Conservation (phyloP, 2,113 vertebrate genomes). For the Rhodinocichla rosea region DNA sequence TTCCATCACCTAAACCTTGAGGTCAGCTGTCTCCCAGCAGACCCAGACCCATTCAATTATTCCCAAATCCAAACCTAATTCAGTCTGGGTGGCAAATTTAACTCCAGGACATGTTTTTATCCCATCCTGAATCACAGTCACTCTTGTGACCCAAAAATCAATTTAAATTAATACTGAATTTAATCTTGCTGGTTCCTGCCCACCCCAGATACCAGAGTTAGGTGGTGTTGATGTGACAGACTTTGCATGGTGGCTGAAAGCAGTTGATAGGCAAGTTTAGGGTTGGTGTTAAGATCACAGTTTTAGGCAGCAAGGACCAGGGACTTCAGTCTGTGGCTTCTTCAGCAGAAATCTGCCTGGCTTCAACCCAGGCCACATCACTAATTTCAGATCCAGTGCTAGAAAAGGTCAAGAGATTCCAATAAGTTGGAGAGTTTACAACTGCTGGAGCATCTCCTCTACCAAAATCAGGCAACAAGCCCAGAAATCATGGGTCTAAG, state of each 20-base stretch:
- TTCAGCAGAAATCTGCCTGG: background rate
- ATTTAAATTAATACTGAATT: background rate
- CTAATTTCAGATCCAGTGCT: background rate
- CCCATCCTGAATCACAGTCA: background rate
- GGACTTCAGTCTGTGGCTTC: background rate
- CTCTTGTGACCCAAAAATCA: background rate
- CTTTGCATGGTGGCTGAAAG: background rate
- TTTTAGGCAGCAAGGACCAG: background rate
- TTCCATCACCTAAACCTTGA: background rate
- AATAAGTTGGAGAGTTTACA: background rate
- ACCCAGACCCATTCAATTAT: background rate
- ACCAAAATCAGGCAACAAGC: background rate
- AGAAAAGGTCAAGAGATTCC: background rate
- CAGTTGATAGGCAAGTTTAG: background rate
- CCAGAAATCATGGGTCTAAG: background rate
- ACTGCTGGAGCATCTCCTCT: background rate
- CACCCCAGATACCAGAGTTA: background rate
- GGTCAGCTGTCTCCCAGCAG: background rate
- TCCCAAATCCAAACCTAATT: background rate
- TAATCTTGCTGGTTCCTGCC: background rate
- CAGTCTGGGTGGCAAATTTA: background rate
- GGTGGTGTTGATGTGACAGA: background rate
- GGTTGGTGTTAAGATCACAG: background rate
- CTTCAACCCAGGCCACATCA: background rate
- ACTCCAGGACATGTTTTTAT: background rate